These are phyloP conservation scores for Autographa pulchrina DNA, from an alignment of 2,888 invertebrate species.

Conservation along the genomic window DNA sequence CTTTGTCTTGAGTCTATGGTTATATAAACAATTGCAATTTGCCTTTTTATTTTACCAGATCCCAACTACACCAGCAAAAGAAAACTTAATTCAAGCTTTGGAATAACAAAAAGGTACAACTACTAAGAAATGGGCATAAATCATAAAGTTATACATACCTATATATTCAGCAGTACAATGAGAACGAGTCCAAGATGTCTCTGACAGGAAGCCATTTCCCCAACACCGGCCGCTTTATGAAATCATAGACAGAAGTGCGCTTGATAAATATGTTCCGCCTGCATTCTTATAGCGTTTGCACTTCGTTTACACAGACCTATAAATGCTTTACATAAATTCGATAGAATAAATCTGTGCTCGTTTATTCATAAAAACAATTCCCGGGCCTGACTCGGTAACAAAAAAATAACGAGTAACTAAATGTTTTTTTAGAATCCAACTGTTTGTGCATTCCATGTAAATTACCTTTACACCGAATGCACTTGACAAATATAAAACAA, in stretches of 20 bases:
- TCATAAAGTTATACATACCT: background rate
- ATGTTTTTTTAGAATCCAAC: background rate
- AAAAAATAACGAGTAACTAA: background rate
- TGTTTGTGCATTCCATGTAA: slow-evolving; percentile 64
- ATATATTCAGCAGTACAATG: slow-evolving; percentile 11
- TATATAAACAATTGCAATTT: too few relatives aligned
- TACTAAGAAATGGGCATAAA: background rate
- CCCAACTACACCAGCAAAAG: too few relatives aligned
- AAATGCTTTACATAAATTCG: slow-evolving; percentile 64
- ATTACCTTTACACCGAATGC: background rate
- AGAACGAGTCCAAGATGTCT: slow-evolving; percentile 29
- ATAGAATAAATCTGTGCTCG: slow-evolving; percentile 57
- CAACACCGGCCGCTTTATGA: slow-evolving; percentile 30
- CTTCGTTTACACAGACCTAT: slow-evolving; percentile 47
- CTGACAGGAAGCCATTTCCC: slow-evolving; percentile 40
- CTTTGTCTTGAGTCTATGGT: too few relatives aligned
- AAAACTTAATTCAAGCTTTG: background rate
- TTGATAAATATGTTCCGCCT: slow-evolving; percentile 53
- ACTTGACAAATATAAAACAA: background rate
- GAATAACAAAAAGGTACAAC: background rate
- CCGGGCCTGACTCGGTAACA: background rate
- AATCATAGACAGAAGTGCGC: slow-evolving; percentile 41
- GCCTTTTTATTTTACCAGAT: too few relatives aligned
- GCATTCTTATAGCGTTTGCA: slow-evolving; percentile 46
- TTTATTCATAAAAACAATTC: background rate